These are phyloP conservation scores for Cataglyphis rosenhaueri DNA, from an alignment of 2,888 invertebrate species.

Conservation along the genomic window DNA sequence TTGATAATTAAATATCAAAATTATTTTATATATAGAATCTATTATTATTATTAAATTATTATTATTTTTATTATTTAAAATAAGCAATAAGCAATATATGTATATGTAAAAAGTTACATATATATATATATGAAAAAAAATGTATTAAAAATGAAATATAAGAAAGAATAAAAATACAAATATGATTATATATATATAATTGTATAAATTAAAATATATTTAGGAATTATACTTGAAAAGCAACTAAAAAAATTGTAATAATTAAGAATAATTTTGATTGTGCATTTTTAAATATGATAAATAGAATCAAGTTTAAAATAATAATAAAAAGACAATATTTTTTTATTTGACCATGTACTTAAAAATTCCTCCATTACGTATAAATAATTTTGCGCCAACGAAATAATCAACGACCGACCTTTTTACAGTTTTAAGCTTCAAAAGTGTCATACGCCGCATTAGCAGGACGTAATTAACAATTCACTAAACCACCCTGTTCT, in stretches of 20 bases:
- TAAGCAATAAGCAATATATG: background rate
- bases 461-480: constrained; percentile 25
- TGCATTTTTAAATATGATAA: background rate
- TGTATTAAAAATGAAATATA: background rate
- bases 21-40: background rate
- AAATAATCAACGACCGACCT: background rate
- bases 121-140: no score
- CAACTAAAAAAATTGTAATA: background rate
- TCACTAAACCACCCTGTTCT: constrained; percentile 20
- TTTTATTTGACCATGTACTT: background rate
- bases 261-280: background rate
- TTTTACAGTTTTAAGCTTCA: background rate
- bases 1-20: constrained; percentile 16
- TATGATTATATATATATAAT: background rate
- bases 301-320: background rate
- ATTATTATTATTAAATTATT: background rate
- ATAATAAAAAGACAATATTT: background rate
- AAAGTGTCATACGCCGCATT: background rate
- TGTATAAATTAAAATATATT: background rate
- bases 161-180: no score
- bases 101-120: no score
- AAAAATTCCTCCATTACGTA: background rate
- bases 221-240: background rate
- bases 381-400: background rate
- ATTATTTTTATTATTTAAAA: background rate